Evolutionary conservation across 2,113 vertebrate species (phyloP).

Genomic region (Sprattus sprattus): DNA sequence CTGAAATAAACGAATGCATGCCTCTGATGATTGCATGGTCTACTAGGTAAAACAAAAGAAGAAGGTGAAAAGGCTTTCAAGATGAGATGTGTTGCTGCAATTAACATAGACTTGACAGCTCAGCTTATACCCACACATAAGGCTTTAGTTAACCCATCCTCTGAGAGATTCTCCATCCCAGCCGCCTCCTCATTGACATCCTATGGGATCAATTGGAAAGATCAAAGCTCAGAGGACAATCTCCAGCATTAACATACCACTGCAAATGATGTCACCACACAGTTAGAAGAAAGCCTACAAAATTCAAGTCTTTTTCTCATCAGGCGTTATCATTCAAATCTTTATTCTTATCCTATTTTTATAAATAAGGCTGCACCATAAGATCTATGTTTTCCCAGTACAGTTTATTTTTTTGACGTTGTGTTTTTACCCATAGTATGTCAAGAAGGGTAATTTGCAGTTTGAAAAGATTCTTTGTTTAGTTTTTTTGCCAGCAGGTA

Average conservation of each 20-base stretch:
- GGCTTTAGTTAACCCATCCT: slow-evolving; percentile 14
- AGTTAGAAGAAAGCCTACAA: not conserved
- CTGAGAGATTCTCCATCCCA: slow-evolving; percentile 13
- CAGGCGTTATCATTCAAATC: not conserved
- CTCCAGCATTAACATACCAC: slow-evolving; percentile 2
- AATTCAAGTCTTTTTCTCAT: not conserved
- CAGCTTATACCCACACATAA: slow-evolving; percentile 8
- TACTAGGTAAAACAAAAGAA: not conserved
- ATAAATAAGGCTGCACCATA: not conserved
- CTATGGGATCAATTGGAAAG: not conserved
- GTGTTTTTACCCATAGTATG: not conserved
- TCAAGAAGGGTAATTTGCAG: not conserved
- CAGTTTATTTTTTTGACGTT: not conserved
- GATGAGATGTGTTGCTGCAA: not conserved
- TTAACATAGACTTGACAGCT: slow-evolving; percentile 11
- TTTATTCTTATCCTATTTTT: not conserved
- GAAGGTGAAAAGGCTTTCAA: not conserved
- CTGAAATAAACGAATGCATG: not conserved
- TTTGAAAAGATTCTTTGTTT: not conserved
- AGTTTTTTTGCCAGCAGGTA: not conserved
- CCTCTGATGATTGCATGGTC: not conserved
- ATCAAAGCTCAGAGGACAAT: slow-evolving; percentile 1
- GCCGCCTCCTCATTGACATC: slow-evolving; percentile 13
- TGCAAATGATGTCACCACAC: not conserved
- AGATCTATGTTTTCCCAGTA: not conserved